These are phyloP conservation scores for Eupithecia exiguata DNA, from an alignment of 2,888 invertebrate genomes.

Conservation along the genomic window DNA sequence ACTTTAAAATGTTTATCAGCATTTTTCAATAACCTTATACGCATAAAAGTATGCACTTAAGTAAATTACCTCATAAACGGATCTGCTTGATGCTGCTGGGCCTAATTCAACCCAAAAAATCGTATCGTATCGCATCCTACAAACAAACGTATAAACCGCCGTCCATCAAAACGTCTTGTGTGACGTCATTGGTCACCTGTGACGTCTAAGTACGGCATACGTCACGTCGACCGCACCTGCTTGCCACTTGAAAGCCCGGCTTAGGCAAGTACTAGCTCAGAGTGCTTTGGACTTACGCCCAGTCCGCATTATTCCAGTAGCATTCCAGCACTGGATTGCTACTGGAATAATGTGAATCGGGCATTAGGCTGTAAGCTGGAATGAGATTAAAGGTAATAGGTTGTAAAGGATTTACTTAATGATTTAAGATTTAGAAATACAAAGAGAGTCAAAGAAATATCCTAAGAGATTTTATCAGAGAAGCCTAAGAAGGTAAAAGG, in stretches of 20 bases:
- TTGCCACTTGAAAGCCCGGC: constrained; percentile 17
- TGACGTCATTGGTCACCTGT: constrained; percentile 39
- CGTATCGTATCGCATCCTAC: neutral
- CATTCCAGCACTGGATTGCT: no score
- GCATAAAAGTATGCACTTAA: neutral
- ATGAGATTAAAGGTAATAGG: neutral
- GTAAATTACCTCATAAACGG: neutral
- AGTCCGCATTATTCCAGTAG: no score
- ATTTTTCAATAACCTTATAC: neutral
- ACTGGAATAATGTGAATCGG: no score
- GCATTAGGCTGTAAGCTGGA: neutral
- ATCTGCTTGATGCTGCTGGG: neutral
- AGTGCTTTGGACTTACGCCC: constrained; percentile 4
- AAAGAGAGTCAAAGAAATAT: no score
- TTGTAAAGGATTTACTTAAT: neutral
- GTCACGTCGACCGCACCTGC: constrained; percentile 28
- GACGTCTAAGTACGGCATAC: constrained; percentile 34
- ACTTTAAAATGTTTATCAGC: neutral
- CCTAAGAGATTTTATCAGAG: no score
- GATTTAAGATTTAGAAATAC: no score
- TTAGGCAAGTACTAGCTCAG: constrained; percentile 8
- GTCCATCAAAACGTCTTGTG: constrained; percentile 41
- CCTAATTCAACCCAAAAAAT: neutral
- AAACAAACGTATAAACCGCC: constrained; percentile 11
- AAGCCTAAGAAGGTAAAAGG: no score